Evolutionary conservation across 2,797 vertebrate genomes (phyloP).

Genomic region (Arrhamphus sclerolepis): DNA sequence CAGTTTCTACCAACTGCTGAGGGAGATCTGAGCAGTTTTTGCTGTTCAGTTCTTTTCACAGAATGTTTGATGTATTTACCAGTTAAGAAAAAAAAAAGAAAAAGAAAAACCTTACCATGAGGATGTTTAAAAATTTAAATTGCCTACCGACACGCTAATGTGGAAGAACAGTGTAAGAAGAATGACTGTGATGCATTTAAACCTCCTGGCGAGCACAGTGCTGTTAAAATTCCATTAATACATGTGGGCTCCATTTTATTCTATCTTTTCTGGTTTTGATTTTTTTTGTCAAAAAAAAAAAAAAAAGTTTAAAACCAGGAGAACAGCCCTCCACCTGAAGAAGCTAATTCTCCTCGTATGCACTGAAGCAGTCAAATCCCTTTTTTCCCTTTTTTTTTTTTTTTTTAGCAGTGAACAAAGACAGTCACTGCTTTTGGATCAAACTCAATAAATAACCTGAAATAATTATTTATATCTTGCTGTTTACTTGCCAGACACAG

Average conservation of each 20-base stretch:
- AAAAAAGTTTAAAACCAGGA: no score
- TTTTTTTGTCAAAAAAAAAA: constrained; percentile 20
- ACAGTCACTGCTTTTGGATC: constrained; percentile 23
- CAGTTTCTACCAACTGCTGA: neutral
- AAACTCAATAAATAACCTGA: constrained; percentile 21
- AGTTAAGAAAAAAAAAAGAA: neutral
- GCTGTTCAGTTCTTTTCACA: neutral
- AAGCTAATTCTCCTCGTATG: constrained; percentile 35
- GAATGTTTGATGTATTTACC: neutral
- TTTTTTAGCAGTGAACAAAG: constrained; percentile 2
- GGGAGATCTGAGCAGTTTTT: neutral
- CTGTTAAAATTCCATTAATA: constrained; percentile 16
- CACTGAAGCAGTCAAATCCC: constrained; percentile 27
- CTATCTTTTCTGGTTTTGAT: no score
- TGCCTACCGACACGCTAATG: neutral
- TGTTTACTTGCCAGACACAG: constrained; percentile 7
- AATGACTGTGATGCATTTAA: neutral
- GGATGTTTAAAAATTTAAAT: constrained; percentile 4
- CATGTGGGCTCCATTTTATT: neutral
- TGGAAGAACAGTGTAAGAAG: neutral
- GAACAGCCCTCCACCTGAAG: constrained; percentile 40
- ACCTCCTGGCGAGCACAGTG: neutral
- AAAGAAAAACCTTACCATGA: neutral
- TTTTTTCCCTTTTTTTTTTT: constrained; percentile 12
- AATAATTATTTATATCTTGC: constrained; percentile 25